Evolutionary conservation across 1,140 invertebrate species (phyloP), one percentile per base, ranked within the genome.

Genomic region (Pemphigus obesinymphae): DNA sequence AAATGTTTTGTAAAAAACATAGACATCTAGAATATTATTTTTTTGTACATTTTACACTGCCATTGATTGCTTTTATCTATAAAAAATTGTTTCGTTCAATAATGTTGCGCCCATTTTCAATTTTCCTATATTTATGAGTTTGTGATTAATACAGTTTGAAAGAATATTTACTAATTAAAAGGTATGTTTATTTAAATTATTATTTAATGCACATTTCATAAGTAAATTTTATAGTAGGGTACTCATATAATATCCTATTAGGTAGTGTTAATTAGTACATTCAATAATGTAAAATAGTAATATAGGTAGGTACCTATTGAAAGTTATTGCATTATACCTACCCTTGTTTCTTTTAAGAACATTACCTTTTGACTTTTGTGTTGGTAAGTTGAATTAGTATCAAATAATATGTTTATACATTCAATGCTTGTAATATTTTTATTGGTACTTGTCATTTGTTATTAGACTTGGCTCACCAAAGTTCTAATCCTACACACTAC

Each of bases 391-490:
- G 50, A 55, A 31, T 26, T 34, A 50, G 17, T 50, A 34, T 31
- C 26, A 50, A 75, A 53, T n/a, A n/a, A n/a, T n/a, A n/a, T n/a
- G n/a, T n/a, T n/a, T n/a, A n/a, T n/a, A n/a, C n/a, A n/a, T n/a
- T n/a, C n/a, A n/a, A n/a, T n/a, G n/a, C n/a, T n/a, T n/a, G n/a
- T 75, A 34, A 75, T 75, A 37, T 66, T 75, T 75, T 75, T 75
- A 50, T 75, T n/a, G 45, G 73, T 70, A 70, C 3, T 23, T 70
- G 66, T 55, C 20, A 58, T 76, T 76, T 76, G 73, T 55, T 76
- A 37, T 76, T 73, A 50, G 10, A 76, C 29, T 76, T 76, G 73
- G 73, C 73, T 76, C 50, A 76, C 73, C 17, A 40, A 75, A 76
- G 31, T 76, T 76, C 40, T 76, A 55, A 76, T 53, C 48, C 48